Percentiles rank a stretch among this genome's conserved stretches.
phyloP scores from a whole-genome alignment of 2,888 invertebrate genomes.

The Lordiphosa andalusiaca region DNA sequence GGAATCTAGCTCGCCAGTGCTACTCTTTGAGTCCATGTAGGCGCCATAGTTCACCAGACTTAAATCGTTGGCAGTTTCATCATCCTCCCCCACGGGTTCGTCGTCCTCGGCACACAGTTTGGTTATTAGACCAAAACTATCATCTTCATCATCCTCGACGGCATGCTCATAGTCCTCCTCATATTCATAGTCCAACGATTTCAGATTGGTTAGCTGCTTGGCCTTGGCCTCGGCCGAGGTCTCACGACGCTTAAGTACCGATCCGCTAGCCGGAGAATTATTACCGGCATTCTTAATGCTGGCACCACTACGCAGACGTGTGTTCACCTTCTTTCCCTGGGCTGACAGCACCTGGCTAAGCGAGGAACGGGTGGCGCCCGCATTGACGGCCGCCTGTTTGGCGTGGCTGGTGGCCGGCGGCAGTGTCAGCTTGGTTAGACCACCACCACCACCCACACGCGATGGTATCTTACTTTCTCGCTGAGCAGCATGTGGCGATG shows the following conservation, averaged over 20 bases:
- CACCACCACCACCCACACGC: background rate
- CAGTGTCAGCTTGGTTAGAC: slow-evolving; percentile 39
- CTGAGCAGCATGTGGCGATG: slow-evolving; percentile 5
- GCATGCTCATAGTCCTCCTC: slow-evolving; percentile 43
- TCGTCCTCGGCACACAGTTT: slow-evolving; percentile 36
- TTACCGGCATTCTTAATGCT: slow-evolving; percentile 1
- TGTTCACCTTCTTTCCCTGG: slow-evolving; percentile 31
- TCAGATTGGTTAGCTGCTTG: slow-evolving; percentile 32
- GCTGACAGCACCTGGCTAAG: slow-evolving; percentile 42
- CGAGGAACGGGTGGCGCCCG: slow-evolving; percentile 30
- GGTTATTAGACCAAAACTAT: slow-evolving; percentile 18
- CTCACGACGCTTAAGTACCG: slow-evolving; percentile 39
- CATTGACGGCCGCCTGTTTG: slow-evolving; percentile 15
- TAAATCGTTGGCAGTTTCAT: slow-evolving; percentile 35
- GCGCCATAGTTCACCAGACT: slow-evolving; percentile 32
- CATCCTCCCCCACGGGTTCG: slow-evolving; percentile 37
- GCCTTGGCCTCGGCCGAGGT: slow-evolving; percentile 21
- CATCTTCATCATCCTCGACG: slow-evolving; percentile 34
- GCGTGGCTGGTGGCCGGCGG: slow-evolving; percentile 45
- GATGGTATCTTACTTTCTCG: slow-evolving; percentile 11
- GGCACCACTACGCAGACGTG: slow-evolving; percentile 31
- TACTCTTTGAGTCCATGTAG: slow-evolving; percentile 42
- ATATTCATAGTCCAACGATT: slow-evolving; percentile 51
- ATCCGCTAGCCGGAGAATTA: slow-evolving; percentile 13
- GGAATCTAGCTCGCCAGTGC: slow-evolving; percentile 36